These are phyloP conservation scores for Lacanobia oleracea DNA, from an alignment of 2,888 invertebrate genomes.

Conservation along the genomic window DNA sequence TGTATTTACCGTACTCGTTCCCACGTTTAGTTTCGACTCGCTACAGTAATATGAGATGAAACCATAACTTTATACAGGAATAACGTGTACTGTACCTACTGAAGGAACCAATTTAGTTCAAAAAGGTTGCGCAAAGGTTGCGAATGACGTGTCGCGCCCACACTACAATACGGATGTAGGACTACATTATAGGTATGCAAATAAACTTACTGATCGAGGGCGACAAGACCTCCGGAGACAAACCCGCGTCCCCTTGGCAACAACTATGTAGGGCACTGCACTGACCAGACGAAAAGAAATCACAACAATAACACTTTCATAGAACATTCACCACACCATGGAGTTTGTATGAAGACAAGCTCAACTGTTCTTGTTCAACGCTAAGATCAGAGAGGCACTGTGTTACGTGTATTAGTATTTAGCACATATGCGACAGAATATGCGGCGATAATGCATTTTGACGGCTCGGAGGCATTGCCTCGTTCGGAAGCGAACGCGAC, in stretches of 20 bases:
- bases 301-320: slow-evolving; percentile 87
- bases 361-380: slow-evolving; percentile 86
- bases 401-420: slow-evolving; percentile 78
- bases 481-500: slow-evolving; percentile 85
- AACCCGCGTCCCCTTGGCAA: slow-evolving; percentile 80
- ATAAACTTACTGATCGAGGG: slow-evolving; percentile 86
- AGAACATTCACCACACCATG: slow-evolving; percentile 82
- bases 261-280: slow-evolving; percentile 85
- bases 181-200: slow-evolving; percentile 79
- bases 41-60: slow-evolving; percentile 22
- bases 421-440: slow-evolving; percentile 82
- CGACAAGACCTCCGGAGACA: slow-evolving; percentile 82
- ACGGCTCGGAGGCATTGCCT: slow-evolving; percentile 84
- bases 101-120: slow-evolving; percentile 62
- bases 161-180: slow-evolving; percentile 81
- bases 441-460: slow-evolving; percentile 87
- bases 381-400: slow-evolving; percentile 87
- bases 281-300: slow-evolving; percentile 84
- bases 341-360: slow-evolving; percentile 72
- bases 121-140: slow-evolving; percentile 78
- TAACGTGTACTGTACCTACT: slow-evolving; percentile 13
- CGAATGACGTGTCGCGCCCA: slow-evolving; percentile 88
- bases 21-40: slow-evolving; percentile 39
- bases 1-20: slow-evolving; percentile 39
- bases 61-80: slow-evolving; percentile 23